A percentile compares a stretch with the other conserved stretches of the same genome.
Evolutionary conservation across 64 coral and sea anemone genomes (phyloP).

Genomic region (Dendronephthya gigantea): DNA sequence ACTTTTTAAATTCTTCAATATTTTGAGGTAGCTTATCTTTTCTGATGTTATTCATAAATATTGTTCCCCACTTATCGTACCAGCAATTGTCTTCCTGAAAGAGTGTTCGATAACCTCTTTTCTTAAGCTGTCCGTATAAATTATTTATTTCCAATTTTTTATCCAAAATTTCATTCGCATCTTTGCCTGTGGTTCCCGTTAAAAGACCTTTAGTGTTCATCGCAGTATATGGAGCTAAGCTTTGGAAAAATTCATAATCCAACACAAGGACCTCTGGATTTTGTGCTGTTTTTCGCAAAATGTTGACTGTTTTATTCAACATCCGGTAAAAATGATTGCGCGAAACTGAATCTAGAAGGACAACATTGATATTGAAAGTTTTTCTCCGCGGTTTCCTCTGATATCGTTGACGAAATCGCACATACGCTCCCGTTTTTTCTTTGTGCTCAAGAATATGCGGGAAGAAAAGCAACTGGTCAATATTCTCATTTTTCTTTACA

Average conservation of each 20-base stretch:
- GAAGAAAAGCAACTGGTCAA: neutral
- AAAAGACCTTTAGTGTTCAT: slow-evolving; percentile 40
- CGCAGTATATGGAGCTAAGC: slow-evolving; percentile 42
- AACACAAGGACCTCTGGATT: slow-evolving; percentile 32
- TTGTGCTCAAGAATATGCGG: neutral
- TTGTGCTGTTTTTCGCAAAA: slow-evolving; percentile 20
- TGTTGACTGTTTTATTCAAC: slow-evolving; percentile 33
- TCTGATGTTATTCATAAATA: slow-evolving; percentile 30
- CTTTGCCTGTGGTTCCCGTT: slow-evolving; percentile 25
- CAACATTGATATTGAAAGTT: slow-evolving; percentile 47
- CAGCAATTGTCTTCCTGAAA: slow-evolving; percentile 65
- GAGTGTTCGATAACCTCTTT: slow-evolving; percentile 43
- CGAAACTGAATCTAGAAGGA: slow-evolving; percentile 55
- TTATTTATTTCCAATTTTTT: slow-evolving; percentile 3
- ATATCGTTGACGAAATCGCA: neutral
- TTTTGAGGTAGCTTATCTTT: slow-evolving; percentile 30
- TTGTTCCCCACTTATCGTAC: slow-evolving; percentile 53
- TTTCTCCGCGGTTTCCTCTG: neutral
- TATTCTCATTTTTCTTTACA: neutral
- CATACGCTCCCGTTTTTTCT: neutral
- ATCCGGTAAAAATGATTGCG: slow-evolving; percentile 54
- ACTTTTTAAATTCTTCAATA: slow-evolving; percentile 31
- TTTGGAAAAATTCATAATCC: slow-evolving; percentile 59
- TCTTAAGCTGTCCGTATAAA: slow-evolving; percentile 43
- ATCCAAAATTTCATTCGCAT: neutral